Evolutionary conservation across 1,140 invertebrate genomes (phyloP).

Genomic region (Listronotus oregonensis): DNA sequence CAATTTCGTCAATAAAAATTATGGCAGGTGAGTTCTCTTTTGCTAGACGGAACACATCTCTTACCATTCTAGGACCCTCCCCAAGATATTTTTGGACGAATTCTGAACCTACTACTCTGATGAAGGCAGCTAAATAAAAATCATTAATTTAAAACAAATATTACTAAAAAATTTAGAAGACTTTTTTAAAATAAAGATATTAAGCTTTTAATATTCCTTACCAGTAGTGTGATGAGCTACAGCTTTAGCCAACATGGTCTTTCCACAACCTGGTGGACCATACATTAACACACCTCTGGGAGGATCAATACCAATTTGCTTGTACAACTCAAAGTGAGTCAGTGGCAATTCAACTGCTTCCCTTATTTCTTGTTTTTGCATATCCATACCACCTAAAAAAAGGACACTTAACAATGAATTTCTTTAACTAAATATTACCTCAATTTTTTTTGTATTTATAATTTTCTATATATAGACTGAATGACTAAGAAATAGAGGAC

Average conservation of each 20-base stretch:
- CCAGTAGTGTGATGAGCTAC: conserved; percentile 97
- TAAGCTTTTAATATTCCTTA: conserved; percentile 50
- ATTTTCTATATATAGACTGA: too few relatives aligned
- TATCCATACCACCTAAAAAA: conserved; percentile 83
- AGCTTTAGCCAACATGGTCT: conserved; percentile 99
- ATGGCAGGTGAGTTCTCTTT: conserved; percentile 99
- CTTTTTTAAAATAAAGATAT: too few relatives aligned
- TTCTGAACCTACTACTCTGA: conserved; percentile 97
- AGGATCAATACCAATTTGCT: conserved; percentile 97
- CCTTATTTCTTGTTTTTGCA: conserved; percentile 98
- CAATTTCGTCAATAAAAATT: conserved; percentile 99
- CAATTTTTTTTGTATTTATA: too few relatives aligned
- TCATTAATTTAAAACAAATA: too few relatives aligned
- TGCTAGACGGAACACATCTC: conserved; percentile 97
- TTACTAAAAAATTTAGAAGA: too few relatives aligned
- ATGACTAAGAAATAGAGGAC: too few relatives aligned
- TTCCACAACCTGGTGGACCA: conserved; percentile 95
- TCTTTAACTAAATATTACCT: too few relatives aligned
- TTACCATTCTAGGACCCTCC: conserved; percentile 98
- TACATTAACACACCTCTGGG: conserved; percentile 98
- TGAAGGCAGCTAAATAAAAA: conserved; percentile 82
- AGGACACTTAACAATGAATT: too few relatives aligned
- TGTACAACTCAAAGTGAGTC: conserved; percentile 98
- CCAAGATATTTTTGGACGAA: conserved; percentile 99
- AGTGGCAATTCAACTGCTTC: conserved; percentile 98